These are phyloP conservation scores for Pelmatolapia mariae DNA, from an alignment of 2,113 vertebrate genomes.

Conservation along the genomic window DNA sequence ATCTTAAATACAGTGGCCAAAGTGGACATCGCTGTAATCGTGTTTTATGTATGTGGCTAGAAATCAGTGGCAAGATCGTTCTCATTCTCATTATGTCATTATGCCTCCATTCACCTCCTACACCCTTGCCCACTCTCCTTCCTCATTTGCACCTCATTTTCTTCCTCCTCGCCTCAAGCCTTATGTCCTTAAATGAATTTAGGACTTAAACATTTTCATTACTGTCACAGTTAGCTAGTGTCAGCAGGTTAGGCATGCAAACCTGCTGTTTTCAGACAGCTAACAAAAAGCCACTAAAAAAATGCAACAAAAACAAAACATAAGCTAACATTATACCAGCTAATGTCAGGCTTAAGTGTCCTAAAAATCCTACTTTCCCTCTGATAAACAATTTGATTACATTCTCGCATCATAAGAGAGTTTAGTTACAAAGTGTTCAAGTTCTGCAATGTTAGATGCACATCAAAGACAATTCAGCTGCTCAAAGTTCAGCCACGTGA, in stretches of 20 bases:
- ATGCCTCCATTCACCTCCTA: not conserved
- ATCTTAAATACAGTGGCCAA: not conserved
- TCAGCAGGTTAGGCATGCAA: not conserved
- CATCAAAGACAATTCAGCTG: not conserved
- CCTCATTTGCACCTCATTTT: not conserved
- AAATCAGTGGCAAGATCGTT: not conserved
- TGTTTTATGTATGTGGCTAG: not conserved
- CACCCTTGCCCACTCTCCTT: not conserved
- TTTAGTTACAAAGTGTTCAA: not conserved
- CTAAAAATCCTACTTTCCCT: not conserved
- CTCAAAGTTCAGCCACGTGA: not conserved
- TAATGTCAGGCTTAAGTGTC: not conserved
- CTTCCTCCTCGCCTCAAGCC: not conserved
- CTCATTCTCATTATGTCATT: not conserved
- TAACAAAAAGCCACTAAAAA: not conserved
- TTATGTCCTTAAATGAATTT: not conserved
- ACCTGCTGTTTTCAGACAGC: not conserved
- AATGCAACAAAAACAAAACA: not conserved
- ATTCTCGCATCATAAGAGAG: not conserved
- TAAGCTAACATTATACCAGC: not conserved
- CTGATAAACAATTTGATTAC: not conserved
- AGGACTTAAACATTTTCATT: not conserved
- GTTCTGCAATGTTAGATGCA: not conserved
- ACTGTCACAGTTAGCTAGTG: not conserved
- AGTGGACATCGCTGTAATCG: not conserved